These are phyloP conservation scores for Mormyrus proboscirostris DNA, from an alignment of 2,797 vertebrate species.

Conservation along the genomic window DNA sequence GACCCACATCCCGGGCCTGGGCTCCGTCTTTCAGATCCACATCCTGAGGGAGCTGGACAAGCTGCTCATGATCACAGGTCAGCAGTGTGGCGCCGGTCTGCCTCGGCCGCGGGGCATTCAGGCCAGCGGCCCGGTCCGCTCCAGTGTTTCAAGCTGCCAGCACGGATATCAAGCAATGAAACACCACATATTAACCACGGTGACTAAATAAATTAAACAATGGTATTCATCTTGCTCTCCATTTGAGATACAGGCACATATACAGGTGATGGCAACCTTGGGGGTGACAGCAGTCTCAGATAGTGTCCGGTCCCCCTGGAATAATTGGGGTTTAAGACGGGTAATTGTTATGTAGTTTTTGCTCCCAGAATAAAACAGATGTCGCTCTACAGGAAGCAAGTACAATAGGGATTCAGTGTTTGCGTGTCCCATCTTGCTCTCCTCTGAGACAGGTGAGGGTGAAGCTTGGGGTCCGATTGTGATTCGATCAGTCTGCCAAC, in stretches of 20 bases:
- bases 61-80: conserved; percentile 95
- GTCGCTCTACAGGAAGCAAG: neutral
- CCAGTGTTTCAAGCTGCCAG: neutral
- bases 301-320: neutral
- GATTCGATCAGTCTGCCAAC: neutral
- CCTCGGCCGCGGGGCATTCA: neutral
- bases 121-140: neutral
- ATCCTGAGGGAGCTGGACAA: conserved; percentile 96
- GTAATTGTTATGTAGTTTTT: neutral
- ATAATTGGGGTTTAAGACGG: neutral
- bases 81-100: conserved; percentile 25
- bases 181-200: neutral
- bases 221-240: neutral
- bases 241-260: neutral
- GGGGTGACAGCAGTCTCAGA: neutral
- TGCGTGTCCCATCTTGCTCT: neutral
- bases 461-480: neutral
- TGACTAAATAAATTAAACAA: neutral
- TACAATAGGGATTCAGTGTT: neutral
- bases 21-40: conserved; percentile 95
- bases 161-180: neutral
- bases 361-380: neutral
- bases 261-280: neutral
- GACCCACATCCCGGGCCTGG: conserved; percentile 89
- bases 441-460: neutral